Evolutionary conservation across 2,888 invertebrate species (phyloP), one percentile per base, ranked within the genome.

Genomic region (Leptopilina syphax): DNA sequence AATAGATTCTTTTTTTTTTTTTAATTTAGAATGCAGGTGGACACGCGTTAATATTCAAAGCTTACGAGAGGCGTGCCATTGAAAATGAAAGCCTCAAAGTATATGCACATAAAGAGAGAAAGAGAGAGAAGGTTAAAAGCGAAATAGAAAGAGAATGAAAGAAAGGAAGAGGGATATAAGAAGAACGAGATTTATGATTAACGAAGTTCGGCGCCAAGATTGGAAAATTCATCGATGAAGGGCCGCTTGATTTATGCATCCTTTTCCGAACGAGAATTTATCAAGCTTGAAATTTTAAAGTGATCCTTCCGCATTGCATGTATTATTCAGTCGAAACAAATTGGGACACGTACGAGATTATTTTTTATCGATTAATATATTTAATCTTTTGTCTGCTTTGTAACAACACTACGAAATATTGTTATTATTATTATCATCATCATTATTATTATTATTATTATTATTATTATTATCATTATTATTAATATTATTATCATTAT

Each of bases 191-290:
- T 73, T 73, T 57, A 73, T 73, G 73, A 73, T 73, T 73, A 57
- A 73, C 73, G 73, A 57, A 73, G 73, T 73, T 73, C 57, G 57
- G 57, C 73, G 73, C 57, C 73, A 73, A 73, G 57, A 73, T 73
- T 73, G 57, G 73, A 73, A 73, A 73, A 57, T 73, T 34, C 73
- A 73, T 73, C 73, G 73, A 73, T 73, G 57, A 73, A 73, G 73
- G 57, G n/a, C 10, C 70, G 54, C 34, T 73, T 73, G 73, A 73
- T 57, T 73, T 73, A 41, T 73, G 73, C 73, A 73, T 57, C 57
- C 57, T 27, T 54, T 50, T 70, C 27, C 27, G 24, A 70, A 54
- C 50, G 54, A 70, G 50, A 70, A 70, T 70, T 70, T 70, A 70
- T 70, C 54, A 70, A 50, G 54, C 27, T 50, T 54, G 27, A 70